A percentile compares a stretch with the other conserved stretches of the same genome.
These are phyloP conservation scores for Geothlypis trichas DNA, from an alignment of 2,113 vertebrate species.

Conservation along the genomic window DNA sequence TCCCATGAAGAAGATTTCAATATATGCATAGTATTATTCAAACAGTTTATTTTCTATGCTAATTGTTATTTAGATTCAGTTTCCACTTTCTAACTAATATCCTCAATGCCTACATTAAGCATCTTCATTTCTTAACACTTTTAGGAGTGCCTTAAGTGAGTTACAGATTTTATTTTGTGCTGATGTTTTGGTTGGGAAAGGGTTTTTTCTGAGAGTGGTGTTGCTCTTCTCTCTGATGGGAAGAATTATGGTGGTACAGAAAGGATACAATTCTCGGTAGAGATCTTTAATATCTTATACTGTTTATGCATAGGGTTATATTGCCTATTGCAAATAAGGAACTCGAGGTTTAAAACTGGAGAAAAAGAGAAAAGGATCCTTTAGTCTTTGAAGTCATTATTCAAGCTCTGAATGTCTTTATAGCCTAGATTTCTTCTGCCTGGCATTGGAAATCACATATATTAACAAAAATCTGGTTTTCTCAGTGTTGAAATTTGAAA, in stretches of 20 bases:
- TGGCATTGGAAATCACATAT: not conserved
- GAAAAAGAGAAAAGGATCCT: not conserved
- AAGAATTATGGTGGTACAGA: not conserved
- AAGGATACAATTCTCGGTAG: not conserved
- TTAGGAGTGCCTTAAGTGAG: not conserved
- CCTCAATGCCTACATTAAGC: not conserved
- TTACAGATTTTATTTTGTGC: not conserved
- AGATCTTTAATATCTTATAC: not conserved
- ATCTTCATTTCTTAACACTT: not conserved
- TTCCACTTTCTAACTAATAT: not conserved
- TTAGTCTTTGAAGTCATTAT: not conserved
- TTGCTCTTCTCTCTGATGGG: not conserved
- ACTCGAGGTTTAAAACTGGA: not conserved
- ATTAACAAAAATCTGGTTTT: not conserved
- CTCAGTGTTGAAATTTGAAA: not conserved
- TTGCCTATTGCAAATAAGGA: not conserved
- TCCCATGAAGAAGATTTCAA: not conserved
- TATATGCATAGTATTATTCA: not conserved
- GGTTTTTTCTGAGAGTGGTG: not conserved
- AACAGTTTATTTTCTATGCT: not conserved
- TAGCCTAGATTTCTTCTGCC: not conserved
- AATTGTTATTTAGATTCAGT: not conserved
- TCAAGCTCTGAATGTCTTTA: not conserved
- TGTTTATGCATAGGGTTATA: not conserved
- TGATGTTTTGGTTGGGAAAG: not conserved